Evolutionary conservation across 2,113 vertebrate species (phyloP), one percentile per base, ranked within the genome.

Genomic region (Lasiurus borealis): DNA sequence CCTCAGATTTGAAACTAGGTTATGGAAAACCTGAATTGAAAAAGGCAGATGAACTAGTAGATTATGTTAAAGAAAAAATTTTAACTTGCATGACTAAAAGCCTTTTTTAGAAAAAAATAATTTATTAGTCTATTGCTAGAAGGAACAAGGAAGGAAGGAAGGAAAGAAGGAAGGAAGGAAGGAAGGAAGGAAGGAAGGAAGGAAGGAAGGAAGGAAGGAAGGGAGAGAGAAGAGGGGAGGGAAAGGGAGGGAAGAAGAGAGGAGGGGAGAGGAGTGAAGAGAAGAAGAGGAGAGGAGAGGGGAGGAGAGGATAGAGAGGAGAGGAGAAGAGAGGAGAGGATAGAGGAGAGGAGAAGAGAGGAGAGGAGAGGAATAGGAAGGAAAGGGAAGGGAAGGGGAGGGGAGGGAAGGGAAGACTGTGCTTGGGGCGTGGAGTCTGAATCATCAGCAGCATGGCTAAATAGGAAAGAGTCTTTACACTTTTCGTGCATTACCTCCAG

Each of bases 11-110:
- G 36, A 83, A 91, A 54, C 19, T 18, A 50, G 16, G 62, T 95
- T 71, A n/a, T 69, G 10, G n/a, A 92, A 94, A 92, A 15, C 6
- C 81, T 52, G 8, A 81, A 73, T 18, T 83, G 46, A 19, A 90
- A 69, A 59, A 66, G 10, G 18, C 1, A 3, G 29, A 34, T 72
- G 12, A 82, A 68, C 23, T 77, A 66, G 25, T 76, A 36, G 7
- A 59, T 82, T 91, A 59, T 62, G 23, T 59, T n/a, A 31, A 54
- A 81, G 54, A 62, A 21, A 78, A 54, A 62, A 44, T 6, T 10
- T 36, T 77, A 77, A 52, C 46, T 50, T 77, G 29, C 29, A 50
- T 31, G 16, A 16, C 75, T 77, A 4, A 50, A 76, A 50, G 4
- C 16, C 73, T 76, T 50, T 29, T 29, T 77, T 77, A 50, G 31